Conservation (phyloP, 2,113 vertebrate genomes). For the Elanus axillaris region DNA sequence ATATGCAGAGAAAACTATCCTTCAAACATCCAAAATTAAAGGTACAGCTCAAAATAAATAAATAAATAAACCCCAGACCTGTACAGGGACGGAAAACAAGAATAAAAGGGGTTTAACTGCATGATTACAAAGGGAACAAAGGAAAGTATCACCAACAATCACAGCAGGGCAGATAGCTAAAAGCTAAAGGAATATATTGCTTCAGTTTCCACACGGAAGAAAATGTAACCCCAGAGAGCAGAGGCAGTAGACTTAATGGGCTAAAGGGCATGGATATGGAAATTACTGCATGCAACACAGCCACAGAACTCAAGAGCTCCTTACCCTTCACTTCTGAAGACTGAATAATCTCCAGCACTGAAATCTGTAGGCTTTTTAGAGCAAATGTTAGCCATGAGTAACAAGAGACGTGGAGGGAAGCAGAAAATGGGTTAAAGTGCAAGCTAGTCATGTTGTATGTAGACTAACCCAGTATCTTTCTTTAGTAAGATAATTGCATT, state of each 20-base stretch:
- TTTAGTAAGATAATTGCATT: background rate
- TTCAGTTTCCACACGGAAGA: background rate
- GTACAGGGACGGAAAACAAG: background rate
- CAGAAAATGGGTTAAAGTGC: conserved; percentile 1
- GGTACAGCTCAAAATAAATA: background rate
- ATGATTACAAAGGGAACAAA: background rate
- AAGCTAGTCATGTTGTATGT: background rate
- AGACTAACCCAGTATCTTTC: background rate
- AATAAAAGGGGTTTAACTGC: background rate
- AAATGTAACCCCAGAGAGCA: background rate
- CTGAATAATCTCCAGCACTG: background rate
- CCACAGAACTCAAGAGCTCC: background rate
- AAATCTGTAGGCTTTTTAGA: background rate
- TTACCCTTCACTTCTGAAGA: background rate
- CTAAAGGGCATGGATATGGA: background rate
- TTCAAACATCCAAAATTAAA: background rate
- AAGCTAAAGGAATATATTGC: background rate
- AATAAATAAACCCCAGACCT: background rate
- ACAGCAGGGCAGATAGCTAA: background rate
- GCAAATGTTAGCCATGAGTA: background rate
- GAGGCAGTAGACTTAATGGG: background rate
- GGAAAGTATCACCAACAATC: background rate
- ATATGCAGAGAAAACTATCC: background rate
- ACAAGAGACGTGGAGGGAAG: background rate
- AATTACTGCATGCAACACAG: background rate